Evolutionary conservation across 2,113 vertebrate genomes (phyloP).

Genomic region (Nothocercus julius): DNA sequence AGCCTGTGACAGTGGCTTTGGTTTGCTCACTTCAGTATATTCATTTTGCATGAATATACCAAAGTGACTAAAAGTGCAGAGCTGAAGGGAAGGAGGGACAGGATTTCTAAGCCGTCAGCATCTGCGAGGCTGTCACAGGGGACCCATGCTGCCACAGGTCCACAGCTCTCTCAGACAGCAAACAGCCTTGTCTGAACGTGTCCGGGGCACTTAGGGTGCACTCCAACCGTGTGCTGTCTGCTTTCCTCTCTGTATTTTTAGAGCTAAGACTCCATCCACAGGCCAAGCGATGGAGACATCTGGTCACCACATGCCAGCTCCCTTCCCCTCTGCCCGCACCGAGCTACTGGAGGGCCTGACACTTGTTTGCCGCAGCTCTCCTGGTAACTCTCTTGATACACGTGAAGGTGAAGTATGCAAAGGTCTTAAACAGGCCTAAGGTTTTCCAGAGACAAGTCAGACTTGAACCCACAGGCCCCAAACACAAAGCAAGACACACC

Average conservation of each 20-base stretch:
- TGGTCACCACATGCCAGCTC: background rate
- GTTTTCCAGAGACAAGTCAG: background rate
- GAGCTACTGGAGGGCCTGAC: background rate
- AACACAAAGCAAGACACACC: background rate
- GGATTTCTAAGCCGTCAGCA: background rate
- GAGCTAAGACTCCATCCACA: background rate
- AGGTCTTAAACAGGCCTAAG: accelerated
- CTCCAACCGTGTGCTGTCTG: accelerated
- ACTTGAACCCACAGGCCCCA: background rate
- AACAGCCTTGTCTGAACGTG: background rate
- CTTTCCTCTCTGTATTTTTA: background rate
- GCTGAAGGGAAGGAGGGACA: background rate
- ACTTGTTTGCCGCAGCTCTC: background rate
- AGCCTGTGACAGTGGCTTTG: background rate
- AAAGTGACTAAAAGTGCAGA: background rate
- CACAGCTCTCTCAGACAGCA: background rate
- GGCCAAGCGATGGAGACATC: background rate
- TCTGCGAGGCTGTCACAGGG: too few species aligned
- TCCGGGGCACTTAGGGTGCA: background rate
- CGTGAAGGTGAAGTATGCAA: background rate
- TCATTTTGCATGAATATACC: background rate
- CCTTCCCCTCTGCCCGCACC: background rate
- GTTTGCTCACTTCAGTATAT: slow-evolving; percentile 8
- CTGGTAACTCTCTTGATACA: background rate
- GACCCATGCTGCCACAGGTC: accelerated